A percentile compares a stretch with the other conserved stretches of the same genome.
These are phyloP conservation scores for Sebastes cheni DNA, from an alignment of 2,797 vertebrate genomes.

Conservation along the genomic window DNA sequence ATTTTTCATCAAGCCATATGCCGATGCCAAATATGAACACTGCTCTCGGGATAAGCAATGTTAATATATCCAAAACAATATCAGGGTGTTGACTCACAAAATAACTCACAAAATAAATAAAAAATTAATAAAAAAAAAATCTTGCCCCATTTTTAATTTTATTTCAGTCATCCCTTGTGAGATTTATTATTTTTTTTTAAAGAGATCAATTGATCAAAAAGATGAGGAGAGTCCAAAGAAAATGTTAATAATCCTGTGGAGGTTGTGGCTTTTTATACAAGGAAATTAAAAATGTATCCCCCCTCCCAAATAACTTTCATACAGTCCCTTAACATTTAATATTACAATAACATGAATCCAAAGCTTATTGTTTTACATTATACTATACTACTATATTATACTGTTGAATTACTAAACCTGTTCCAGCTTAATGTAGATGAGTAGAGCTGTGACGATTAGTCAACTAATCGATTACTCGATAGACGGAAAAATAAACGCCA, in stretches of 20 bases:
- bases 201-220: not conserved
- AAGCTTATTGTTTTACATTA: not conserved
- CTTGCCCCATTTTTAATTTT: not conserved
- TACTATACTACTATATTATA: too few species aligned
- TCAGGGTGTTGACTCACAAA: not conserved
- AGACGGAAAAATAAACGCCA: too few species aligned
- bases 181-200: not conserved
- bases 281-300: not conserved
- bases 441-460: not conserved
- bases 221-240: not conserved
- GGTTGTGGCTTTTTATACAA: not conserved
- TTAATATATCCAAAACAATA: not conserved
- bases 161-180: not conserved
- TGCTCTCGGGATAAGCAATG: too few species aligned
- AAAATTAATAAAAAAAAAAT: not conserved
- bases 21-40: too few species aligned
- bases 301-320: not conserved
- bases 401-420: not conserved
- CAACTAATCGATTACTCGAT: too few species aligned
- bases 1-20: too few species aligned
- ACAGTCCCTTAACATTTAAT: not conserved
- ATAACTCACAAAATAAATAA: not conserved
- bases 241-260: not conserved
- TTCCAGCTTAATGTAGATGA: too few species aligned
- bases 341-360: not conserved